Base-by-base conservation (phyloP, 2,113 vertebrate genomes). In the Ochotona curzoniae region DNA sequence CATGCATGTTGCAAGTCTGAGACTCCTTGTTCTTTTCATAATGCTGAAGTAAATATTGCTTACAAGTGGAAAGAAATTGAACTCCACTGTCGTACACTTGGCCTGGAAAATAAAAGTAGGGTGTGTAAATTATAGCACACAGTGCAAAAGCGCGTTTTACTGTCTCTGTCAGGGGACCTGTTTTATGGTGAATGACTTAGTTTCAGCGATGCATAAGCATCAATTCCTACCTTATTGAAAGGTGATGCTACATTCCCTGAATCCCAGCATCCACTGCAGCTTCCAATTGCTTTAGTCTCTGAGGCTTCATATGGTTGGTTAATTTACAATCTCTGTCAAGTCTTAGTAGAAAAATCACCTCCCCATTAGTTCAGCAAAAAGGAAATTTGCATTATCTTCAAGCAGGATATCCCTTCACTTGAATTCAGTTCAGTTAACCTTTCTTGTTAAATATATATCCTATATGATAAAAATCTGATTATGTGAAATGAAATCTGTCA, bases 401-500 rank as follows among this genome's bases (percentile, higher is more conserved):
- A 94, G 1, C 70, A 66, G 49, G 79, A 25, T 83, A 84, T 92
- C 51, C 51, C 44, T 70, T 54, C 21, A 71, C 57, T 87, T 66
- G 79, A 87, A 90, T 80, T 83, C 51, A 87, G 8, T 89, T 60
- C 18, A 76, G n/a, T 84, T 91, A 44, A 32, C 74, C 83, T 94
- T 67, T 63, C 71, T 84, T 96, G 71, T 87, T 93, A 95, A 96
- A 35, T 71, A 90, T 94, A 76, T 74, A 80, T 96, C 96, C 66
- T 93, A 14, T 89, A 23, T 71, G 61, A 93, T 87, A 82, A 93
- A 88, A 96, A 94, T 93, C 13, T 26, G 95, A 70, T 94, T 95
- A 94, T 94, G 89, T 94, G 73, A 95, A 90, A 47, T 91, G 47
- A 66, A 85, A 14, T 82, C 28, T 93, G 1, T 87, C 71, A 57